Conservation (phyloP, 2,888 invertebrate species). For the Alviniconcha strummeri region DNA sequence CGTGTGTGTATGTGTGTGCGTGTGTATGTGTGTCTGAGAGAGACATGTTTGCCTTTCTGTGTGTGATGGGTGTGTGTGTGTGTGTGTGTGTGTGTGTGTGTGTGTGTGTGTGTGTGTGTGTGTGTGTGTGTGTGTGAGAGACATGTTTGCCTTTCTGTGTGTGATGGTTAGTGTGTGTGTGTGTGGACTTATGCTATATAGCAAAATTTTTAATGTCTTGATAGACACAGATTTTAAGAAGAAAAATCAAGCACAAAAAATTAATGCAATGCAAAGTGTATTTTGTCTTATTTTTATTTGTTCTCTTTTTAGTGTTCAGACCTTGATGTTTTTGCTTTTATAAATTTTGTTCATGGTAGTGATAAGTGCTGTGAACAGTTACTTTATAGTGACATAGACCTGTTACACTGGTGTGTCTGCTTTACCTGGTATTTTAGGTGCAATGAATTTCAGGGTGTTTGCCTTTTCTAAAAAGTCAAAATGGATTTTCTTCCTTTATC, state of each 20-base stretch:
- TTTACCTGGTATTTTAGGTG: too few relatives aligned
- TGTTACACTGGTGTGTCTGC: too few relatives aligned
- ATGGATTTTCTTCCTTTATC: too few relatives aligned
- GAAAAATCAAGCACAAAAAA: neutral
- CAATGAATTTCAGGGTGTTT: too few relatives aligned
- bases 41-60: neutral
- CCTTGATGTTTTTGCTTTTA: neutral
- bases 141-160: neutral
- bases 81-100: conserved; percentile 55
- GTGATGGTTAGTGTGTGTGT: neutral
- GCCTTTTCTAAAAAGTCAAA: too few relatives aligned
- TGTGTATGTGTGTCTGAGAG: conserved; percentile 13
- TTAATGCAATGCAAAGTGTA: neutral
- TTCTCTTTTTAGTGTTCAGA: neutral
- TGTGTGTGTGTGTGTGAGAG: neutral
- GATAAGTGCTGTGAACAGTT: too few relatives aligned
- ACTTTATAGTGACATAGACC: too few relatives aligned
- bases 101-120: conserved; percentile 28
- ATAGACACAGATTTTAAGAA: too few relatives aligned
- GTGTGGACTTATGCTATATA: neutral
- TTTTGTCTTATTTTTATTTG: neutral
- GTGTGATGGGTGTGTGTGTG: neutral
- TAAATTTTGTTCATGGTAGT: neutral
- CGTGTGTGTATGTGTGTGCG: conserved; percentile 1
- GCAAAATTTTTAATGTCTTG: too few relatives aligned